Percentiles rank a stretch among this genome's conserved stretches.
Conservation (phyloP, 2,113 vertebrate species). For the Tachuris rubrigastra region DNA sequence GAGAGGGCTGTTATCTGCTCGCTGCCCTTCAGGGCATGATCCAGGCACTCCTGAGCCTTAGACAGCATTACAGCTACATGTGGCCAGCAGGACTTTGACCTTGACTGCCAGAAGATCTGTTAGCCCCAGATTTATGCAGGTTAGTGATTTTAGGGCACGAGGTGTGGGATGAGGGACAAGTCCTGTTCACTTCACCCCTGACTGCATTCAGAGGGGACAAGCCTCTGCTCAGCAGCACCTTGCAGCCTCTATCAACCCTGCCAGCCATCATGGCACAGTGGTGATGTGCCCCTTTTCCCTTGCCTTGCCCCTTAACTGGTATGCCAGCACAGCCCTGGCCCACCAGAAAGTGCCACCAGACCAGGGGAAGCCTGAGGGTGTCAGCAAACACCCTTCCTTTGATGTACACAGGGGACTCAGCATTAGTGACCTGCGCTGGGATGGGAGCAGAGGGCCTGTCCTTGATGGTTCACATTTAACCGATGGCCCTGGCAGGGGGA, state of each 20-base stretch:
- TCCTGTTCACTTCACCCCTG: background rate
- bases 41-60: background rate
- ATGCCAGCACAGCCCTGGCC: background rate
- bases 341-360: background rate
- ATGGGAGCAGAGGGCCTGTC: background rate
- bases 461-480: background rate
- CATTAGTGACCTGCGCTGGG: background rate
- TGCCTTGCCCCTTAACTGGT: background rate
- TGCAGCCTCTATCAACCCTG: background rate
- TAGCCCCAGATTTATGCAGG: background rate
- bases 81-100: background rate
- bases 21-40: background rate
- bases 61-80: background rate
- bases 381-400: background rate
- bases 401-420: background rate
- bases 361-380: background rate
- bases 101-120: background rate
- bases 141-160: background rate
- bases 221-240: background rate
- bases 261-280: background rate
- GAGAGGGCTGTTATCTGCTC: background rate
- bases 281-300: background rate
- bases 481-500: accelerated
- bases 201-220: accelerated
- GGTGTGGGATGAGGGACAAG: background rate